A percentile compares a stretch with the other conserved stretches of the same genome.
Evolutionary conservation across 1,140 invertebrate species (phyloP).

Genomic region (Nilaparvata lugens): DNA sequence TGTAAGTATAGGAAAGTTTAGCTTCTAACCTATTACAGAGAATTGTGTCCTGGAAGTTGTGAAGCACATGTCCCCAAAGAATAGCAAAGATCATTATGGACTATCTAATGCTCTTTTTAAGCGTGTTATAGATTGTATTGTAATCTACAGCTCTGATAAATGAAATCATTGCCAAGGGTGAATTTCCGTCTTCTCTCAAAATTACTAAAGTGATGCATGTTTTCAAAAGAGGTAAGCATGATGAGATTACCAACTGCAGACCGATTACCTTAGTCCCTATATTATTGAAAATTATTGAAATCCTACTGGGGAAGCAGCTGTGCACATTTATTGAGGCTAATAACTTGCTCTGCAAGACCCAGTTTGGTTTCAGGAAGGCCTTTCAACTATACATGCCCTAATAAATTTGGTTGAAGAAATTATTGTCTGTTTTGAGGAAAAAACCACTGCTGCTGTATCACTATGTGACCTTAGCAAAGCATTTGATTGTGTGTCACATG

Average conservation of each 20-base stretch:
- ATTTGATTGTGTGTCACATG: no score
- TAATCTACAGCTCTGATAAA: slow-evolving; percentile 2
- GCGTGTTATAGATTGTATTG: background rate
- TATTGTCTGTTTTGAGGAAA: background rate
- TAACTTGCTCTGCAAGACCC: slow-evolving; percentile 1
- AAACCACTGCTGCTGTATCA: background rate
- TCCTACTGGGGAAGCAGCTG: slow-evolving; percentile 1
- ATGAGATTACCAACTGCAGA: background rate
- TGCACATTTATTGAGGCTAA: background rate
- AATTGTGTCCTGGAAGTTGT: slow-evolving; percentile 5
- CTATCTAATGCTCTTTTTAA: slow-evolving; percentile 1
- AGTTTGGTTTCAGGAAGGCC: slow-evolving; percentile 5
- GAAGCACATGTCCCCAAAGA: slow-evolving; percentile 4
- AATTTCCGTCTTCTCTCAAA: background rate
- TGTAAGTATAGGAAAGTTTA: slow-evolving; percentile 1
- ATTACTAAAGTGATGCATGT: background rate
- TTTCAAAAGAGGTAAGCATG: slow-evolving; percentile 5
- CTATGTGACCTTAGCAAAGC: no score
- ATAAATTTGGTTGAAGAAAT: slow-evolving; percentile 1
- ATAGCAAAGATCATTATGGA: slow-evolving; percentile 1
- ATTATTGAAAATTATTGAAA: slow-evolving; percentile 2
- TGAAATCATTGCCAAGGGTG: background rate
- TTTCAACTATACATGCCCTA: slow-evolving; percentile 1
- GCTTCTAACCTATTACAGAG: slow-evolving; percentile 4
- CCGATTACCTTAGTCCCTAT: slow-evolving; percentile 2